Evolutionary conservation across 2,888 invertebrate species (phyloP).

Genomic region (Dascillus cervinus): DNA sequence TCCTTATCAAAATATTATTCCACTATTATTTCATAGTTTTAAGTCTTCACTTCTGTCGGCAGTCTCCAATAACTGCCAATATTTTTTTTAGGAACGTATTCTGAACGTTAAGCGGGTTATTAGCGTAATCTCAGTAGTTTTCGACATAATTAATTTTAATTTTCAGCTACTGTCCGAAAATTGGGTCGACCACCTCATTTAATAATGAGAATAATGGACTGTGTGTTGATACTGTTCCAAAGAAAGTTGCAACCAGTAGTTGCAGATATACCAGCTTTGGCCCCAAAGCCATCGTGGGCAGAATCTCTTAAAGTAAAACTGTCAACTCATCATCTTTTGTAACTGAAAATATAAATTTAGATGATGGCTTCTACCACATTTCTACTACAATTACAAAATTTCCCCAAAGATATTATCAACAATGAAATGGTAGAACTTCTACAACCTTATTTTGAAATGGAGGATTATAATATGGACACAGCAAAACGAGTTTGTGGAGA

Average conservation of each 20-base stretch:
- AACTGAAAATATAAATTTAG: too few species aligned
- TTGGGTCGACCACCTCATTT: constrained; percentile 91
- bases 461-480: constrained; percentile 95
- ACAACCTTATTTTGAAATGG: constrained; percentile 88
- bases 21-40: too few species aligned
- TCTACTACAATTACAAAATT: constrained; percentile 83
- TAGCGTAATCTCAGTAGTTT: background rate
- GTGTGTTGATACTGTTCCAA: constrained; percentile 88
- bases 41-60: too few species aligned
- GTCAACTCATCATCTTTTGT: constrained; percentile 11
- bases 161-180: constrained; percentile 76
- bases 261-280: constrained; percentile 71
- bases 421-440: constrained; percentile 94
- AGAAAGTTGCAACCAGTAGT: constrained; percentile 75
- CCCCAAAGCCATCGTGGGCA: constrained; percentile 92
- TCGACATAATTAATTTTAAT: constrained; percentile 3
- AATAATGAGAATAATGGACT: constrained; percentile 98
- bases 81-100: too few species aligned
- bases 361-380: constrained; percentile 96
- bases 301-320: constrained; percentile 93
- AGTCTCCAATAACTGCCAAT: too few species aligned
- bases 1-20: too few species aligned
- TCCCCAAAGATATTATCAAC: constrained; percentile 93
- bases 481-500: constrained; percentile 94
- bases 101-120: background rate